phyloP scores from a whole-genome alignment of 2,888 invertebrate species.

The Epinotia ramella region DNA sequence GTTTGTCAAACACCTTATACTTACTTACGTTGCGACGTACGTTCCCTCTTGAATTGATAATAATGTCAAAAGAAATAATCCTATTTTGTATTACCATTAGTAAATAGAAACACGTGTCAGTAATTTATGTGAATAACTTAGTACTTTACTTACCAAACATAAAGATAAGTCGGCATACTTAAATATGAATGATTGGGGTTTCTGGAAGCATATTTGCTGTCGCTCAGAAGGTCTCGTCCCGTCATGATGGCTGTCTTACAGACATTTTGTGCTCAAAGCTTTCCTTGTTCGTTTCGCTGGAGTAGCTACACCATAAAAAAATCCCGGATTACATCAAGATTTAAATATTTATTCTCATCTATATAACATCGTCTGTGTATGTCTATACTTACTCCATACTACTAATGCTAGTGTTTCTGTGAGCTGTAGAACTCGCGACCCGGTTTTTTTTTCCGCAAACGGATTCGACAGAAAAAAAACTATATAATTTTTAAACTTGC shows the following conservation, averaged over 20 bases:
- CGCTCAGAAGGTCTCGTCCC: background rate
- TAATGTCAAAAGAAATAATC: background rate
- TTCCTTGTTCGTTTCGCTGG: constrained; percentile 5
- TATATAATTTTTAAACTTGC: too few species aligned
- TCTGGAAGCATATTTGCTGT: too few species aligned
- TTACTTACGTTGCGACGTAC: too few species aligned
- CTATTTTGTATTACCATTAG: background rate
- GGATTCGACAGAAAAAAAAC: too few species aligned
- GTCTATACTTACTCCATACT: too few species aligned
- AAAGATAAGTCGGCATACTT: background rate
- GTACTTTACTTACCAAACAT: background rate
- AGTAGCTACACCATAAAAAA: background rate
- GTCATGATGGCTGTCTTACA: background rate
- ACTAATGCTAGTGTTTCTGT: too few species aligned
- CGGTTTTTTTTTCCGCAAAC: too few species aligned
- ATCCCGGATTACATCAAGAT: too few species aligned
- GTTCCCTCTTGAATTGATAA: background rate
- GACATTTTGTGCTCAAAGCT: background rate
- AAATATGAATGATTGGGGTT: background rate
- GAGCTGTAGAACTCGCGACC: too few species aligned
- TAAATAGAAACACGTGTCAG: background rate
- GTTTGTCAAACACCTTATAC: too few species aligned
- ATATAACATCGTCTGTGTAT: too few species aligned
- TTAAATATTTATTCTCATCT: too few species aligned
- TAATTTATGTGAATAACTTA: background rate